Evolutionary conservation across 2,888 invertebrate genomes (phyloP), one percentile per base, ranked within the genome.

Genomic region (Chelonus formosanus): DNA sequence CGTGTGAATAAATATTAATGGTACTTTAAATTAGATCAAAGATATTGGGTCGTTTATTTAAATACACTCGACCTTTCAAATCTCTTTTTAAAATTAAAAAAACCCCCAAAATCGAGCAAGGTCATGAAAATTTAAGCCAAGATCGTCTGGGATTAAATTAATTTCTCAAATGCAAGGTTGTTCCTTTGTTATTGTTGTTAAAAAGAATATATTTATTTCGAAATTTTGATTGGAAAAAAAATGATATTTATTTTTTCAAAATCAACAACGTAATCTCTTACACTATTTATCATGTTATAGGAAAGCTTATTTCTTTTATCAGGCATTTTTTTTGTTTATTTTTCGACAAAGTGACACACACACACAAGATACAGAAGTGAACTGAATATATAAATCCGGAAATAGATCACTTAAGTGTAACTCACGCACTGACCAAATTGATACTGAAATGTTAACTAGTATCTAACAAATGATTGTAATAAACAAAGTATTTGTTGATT

Each of bases 381-480:
- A 36, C 44, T 53, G 43, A 54, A 40, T 3, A 45, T 32, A 34
- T n/a, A 58, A 31, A 8, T 20, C 20, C 6, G 5, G 7, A 34
- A 20, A 58, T 58, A 58, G 45, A 58, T 58, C 36, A 65, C 61
- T 20, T 20, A 34, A 54, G 45, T 56, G 44, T 63, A 44, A 62
- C 61, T 62, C 48, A 57, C 65, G 57, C 59, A 64, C 61, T 63
- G 61, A 47, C 57, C 65, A 65, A 66, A 68, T 69, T 70, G 20
- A 67, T 54, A 67, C 67, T 69, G 64, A 68, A 63, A 58, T 50
- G 63, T 40, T 10, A 48, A 65, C 47, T 53, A 56, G 35, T 55
- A 47, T 35, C 55, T 43, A 70, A 69, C 68, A 72, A 69, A 63
- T 69, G 69, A 72, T 69, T 64, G 54, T 3, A 67, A 54, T 52